Percentiles rank a stretch among this genome's conserved stretches.
Evolutionary conservation across 92 coral and sea anemone genomes (phyloP).

Genomic region (Blastomussa wellsi): DNA sequence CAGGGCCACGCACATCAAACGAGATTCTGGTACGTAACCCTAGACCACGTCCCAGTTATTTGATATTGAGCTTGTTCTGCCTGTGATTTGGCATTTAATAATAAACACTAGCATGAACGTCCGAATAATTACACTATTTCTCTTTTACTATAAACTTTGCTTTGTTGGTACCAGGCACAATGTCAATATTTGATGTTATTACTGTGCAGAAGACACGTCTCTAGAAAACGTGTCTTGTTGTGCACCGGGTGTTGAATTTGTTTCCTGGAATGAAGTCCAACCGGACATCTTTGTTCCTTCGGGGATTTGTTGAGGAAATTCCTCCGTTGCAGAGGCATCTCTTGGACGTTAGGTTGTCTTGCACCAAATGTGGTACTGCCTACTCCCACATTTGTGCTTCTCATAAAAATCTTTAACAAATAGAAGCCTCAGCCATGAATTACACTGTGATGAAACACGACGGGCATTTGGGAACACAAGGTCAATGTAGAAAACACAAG

Average conservation of each 20-base stretch:
- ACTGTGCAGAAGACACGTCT: not conserved
- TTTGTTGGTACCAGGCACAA: conserved; percentile 19
- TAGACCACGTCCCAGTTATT: conserved; percentile 22
- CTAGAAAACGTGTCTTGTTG: conserved; percentile 17
- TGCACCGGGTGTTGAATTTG: conserved; percentile 10
- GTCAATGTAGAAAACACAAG: too few relatives aligned
- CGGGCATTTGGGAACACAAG: too few relatives aligned
- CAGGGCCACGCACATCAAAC: conserved; percentile 23
- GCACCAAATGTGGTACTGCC: too few relatives aligned
- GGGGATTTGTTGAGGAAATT: too few relatives aligned
- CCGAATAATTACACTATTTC: conserved; percentile 22
- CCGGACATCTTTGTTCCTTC: too few relatives aligned
- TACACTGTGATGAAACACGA: too few relatives aligned
- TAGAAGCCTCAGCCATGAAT: too few relatives aligned
- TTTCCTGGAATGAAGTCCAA: too few relatives aligned
- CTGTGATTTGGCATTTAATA: conserved; percentile 32
- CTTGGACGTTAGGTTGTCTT: too few relatives aligned
- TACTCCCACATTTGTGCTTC: too few relatives aligned
- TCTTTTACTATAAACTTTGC: conserved; percentile 5
- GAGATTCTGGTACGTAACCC: conserved; percentile 15
- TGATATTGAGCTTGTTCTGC: conserved; percentile 25
- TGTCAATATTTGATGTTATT: conserved; percentile 18
- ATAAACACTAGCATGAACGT: conserved; percentile 26
- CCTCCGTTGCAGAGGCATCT: too few relatives aligned
- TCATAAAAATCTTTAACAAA: too few relatives aligned